Percentiles rank a stretch among this genome's conserved stretches.
Evolutionary conservation across 2,113 vertebrate genomes (phyloP).

Genomic region (Hippoglossus stenolepis): DNA sequence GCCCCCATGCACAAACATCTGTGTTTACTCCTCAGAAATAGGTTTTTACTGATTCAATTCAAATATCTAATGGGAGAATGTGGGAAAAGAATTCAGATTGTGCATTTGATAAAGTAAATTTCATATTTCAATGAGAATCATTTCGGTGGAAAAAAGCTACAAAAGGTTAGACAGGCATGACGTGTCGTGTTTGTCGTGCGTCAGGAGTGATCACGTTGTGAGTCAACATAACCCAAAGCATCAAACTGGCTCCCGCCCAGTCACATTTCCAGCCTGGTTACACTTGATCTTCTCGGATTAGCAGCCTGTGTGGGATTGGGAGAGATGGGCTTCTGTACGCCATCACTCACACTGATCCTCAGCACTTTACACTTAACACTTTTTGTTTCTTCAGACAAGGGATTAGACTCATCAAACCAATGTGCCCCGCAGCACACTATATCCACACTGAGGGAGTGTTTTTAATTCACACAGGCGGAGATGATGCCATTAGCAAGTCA

Average conservation of each 20-base stretch:
- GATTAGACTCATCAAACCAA: slow-evolving; percentile 61
- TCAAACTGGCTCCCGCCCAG: slow-evolving; percentile 44
- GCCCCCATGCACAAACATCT: slow-evolving; percentile 20
- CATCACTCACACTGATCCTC: slow-evolving; percentile 55
- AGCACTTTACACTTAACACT: slow-evolving; percentile 52
- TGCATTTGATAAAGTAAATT: slow-evolving; percentile 10
- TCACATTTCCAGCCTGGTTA: slow-evolving; percentile 52
- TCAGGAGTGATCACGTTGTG: slow-evolving; percentile 36
- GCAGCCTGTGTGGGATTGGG: slow-evolving; percentile 54
- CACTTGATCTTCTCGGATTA: slow-evolving; percentile 68
- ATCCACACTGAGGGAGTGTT: slow-evolving; percentile 49
- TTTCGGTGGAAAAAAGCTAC: slow-evolving; percentile 8
- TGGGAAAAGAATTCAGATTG: background rate
- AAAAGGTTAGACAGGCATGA: slow-evolving; percentile 36
- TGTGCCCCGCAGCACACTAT: slow-evolving; percentile 54
- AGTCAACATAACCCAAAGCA: slow-evolving; percentile 48
- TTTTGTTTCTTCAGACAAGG: slow-evolving; percentile 68
- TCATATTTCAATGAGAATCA: slow-evolving; percentile 14
- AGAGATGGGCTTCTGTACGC: slow-evolving; percentile 50
- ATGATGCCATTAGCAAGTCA: slow-evolving; percentile 48
- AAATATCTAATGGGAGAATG: background rate
- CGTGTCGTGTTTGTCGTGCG: slow-evolving; percentile 20
- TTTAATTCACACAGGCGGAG: slow-evolving; percentile 41
- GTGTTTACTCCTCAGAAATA: slow-evolving; percentile 4
- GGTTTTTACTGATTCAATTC: background rate